Evolutionary conservation across 1,140 invertebrate genomes (phyloP).

Genomic region (Cyclina sinensis): DNA sequence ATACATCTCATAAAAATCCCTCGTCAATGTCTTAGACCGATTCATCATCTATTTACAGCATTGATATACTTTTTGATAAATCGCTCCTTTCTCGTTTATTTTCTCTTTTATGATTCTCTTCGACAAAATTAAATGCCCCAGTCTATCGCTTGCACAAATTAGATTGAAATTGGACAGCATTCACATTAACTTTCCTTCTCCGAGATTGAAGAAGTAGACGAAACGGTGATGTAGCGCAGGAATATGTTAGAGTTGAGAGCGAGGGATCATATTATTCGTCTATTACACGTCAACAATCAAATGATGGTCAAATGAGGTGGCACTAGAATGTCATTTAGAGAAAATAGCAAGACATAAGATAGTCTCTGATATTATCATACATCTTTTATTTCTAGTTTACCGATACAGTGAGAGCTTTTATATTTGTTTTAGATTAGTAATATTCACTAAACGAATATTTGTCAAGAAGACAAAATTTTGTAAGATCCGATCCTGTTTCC

Average conservation of each 20-base stretch:
- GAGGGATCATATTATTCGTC: conserved; percentile 3
- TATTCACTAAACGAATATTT: too few species aligned
- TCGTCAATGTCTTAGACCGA: conserved; percentile 34
- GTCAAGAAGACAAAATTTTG: too few species aligned
- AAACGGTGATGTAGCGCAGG: not conserved
- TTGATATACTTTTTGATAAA: conserved; percentile 29
- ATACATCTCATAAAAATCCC: conserved; percentile 6
- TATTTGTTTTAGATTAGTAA: too few species aligned
- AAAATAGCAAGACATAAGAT: not conserved
- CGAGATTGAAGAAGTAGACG: not conserved
- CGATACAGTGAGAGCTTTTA: too few species aligned
- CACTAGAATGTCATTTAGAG: not conserved
- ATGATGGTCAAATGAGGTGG: conserved; percentile 8
- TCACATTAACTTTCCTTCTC: conserved; percentile 21
- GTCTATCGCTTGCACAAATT: conserved; percentile 33
- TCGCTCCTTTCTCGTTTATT: conserved; percentile 23
- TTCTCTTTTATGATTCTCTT: not conserved
- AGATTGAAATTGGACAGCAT: conserved; percentile 13
- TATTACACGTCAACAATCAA: conserved; percentile 25
- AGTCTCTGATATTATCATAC: not conserved
- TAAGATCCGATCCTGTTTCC: too few species aligned
- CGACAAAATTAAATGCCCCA: conserved; percentile 32
- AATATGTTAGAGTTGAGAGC: not conserved
- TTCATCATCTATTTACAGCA: conserved; percentile 8
- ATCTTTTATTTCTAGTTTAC: not conserved